These are phyloP conservation scores for Dryocosmus kuriphilus DNA, from an alignment of 2,888 invertebrate species.

Conservation along the genomic window DNA sequence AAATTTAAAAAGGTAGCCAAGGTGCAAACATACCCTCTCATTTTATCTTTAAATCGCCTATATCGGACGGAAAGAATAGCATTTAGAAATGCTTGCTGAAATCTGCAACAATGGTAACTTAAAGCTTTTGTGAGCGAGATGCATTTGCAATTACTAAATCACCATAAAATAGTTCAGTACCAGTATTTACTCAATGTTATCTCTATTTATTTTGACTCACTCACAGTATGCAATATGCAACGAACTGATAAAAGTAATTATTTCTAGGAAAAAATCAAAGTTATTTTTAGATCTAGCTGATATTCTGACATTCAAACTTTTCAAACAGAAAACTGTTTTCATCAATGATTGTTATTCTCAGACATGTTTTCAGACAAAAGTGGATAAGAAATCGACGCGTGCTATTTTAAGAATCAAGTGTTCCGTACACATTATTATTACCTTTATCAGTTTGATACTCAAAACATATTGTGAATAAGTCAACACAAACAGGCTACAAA, in stretches of 20 bases:
- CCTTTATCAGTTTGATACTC: not conserved
- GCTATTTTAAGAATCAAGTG: no score
- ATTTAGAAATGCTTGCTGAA: not conserved
- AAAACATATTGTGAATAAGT: not conserved
- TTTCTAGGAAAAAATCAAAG: not conserved
- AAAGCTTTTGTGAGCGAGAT: not conserved
- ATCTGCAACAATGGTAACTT: not conserved
- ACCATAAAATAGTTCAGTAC: not conserved
- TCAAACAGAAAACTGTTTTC: constrained; percentile 4
- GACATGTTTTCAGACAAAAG: not conserved
- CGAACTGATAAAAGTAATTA: not conserved
- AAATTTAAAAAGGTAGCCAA: not conserved
- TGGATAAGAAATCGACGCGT: not conserved
- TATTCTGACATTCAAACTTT: not conserved
- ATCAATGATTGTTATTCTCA: not conserved
- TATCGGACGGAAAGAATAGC: not conserved
- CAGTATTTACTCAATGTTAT: not conserved
- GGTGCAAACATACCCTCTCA: not conserved
- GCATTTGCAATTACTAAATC: not conserved
- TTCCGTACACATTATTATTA: not conserved
- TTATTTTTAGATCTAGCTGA: not conserved
- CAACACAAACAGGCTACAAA: not conserved
- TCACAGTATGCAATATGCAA: not conserved
- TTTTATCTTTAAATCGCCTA: not conserved
- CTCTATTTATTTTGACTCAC: constrained; percentile 22